Base-by-base conservation (phyloP, 2,888 invertebrate genomes). In the Lasioglossum morio region DNA sequence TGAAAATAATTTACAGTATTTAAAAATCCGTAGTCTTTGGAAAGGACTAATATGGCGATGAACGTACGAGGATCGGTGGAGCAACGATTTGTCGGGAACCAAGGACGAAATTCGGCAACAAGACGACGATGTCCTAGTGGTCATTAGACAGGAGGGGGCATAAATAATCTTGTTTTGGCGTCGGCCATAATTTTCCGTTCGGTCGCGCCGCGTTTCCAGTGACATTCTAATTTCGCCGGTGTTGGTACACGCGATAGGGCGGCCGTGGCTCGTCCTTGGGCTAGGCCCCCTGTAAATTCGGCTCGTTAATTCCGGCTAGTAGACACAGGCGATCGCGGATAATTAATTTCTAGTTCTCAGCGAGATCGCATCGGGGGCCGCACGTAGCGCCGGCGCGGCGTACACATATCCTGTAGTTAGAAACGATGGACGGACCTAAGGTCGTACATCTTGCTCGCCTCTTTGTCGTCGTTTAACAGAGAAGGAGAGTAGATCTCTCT, bases 311-410 rank as follows among this genome's bases (percentile, higher is more conserved):
- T 87, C 79, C 77, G 69, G 60, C 81, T 48, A 77, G 79, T 74
- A 82, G 89, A 89, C 86, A 89, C 87, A 86, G 84, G 84, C 88
- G 87, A 89, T 73, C 77, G 81, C 72, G 80, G 90, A 84, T 88
- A 91, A 90, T 90, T 90, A 90, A 91, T 90, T 89, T 89, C 85
- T 79, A 87, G 79, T 81, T 89, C 84, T 57, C 77, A 74, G 78
- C 81, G 79, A 88, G 90, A 90, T 89, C 85, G 84, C 77, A 89
- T 90, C 87, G 87, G 37, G 69, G 83, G 72, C 80, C 77, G 76
- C 80, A 75, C 87, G 85, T 88, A 85, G 88, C 88, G 87, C 82
- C 85, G 73, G 82, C 72, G 82, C 72, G 40, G 72, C 81, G 72
- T 74, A 48, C 34, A 40, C 53, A 7, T 63, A 69, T 69, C 74